Evolutionary conservation across 2,888 invertebrate species (phyloP).

Genomic region (Agrochola circellaris): DNA sequence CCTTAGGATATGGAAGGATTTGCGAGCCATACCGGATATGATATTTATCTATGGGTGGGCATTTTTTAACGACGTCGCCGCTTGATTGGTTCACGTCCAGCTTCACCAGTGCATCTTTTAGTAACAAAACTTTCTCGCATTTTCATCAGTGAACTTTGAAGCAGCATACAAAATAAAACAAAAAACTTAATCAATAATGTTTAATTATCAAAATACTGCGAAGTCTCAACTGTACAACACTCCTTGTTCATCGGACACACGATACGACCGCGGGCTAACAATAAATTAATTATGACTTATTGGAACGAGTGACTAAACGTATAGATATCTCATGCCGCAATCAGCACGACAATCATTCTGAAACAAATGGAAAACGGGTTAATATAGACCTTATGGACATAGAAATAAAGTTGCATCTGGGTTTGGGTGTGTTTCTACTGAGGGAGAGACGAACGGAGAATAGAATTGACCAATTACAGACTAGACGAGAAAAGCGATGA

Average conservation of each 20-base stretch:
- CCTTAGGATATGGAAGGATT: no score
- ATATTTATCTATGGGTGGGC: no score
- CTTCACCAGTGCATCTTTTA: no score
- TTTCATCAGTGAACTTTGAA: background rate
- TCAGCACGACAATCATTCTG: constrained; percentile 89
- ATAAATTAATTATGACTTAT: constrained; percentile 79
- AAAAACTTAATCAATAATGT: constrained; percentile 44
- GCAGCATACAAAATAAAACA: constrained; percentile 10
- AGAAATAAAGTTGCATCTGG: background rate
- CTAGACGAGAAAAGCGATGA: background rate
- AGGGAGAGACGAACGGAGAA: background rate
- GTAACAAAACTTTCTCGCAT: background rate
- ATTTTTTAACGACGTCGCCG: no score
- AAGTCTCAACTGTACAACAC: constrained; percentile 71
- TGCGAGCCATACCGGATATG: no score
- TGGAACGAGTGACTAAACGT: constrained; percentile 69
- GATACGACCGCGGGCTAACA: constrained; percentile 64
- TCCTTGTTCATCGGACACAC: constrained; percentile 71
- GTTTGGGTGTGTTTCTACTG: background rate
- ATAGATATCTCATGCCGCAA: constrained; percentile 81
- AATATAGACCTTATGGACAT: background rate
- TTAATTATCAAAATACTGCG: constrained; percentile 86
- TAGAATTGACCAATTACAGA: constrained; percentile 2
- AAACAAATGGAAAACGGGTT: constrained; percentile 72
- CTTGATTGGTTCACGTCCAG: no score